Evolutionary conservation across 2,797 vertebrate genomes (phyloP).

Genomic region (Sebastes matsubarae): DNA sequence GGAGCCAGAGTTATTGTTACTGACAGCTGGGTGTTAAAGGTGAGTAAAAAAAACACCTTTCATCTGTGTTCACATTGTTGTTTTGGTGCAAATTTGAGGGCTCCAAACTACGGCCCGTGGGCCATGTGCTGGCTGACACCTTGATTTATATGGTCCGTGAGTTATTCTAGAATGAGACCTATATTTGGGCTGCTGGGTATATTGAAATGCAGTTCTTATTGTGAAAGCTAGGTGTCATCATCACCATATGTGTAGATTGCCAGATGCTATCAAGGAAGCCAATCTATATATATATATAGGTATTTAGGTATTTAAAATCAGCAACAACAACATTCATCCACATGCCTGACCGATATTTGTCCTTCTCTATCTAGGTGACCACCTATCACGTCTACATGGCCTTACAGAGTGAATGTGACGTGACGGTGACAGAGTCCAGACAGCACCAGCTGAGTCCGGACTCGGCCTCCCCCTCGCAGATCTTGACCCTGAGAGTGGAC

Average conservation of each 20-base stretch:
- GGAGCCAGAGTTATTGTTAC: slow-evolving; percentile 91
- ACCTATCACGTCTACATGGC: slow-evolving; percentile 88
- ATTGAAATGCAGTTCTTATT: background rate
- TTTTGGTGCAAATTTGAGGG: background rate
- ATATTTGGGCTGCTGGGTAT: background rate
- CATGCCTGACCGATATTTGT: background rate
- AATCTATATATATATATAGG: too few relatives aligned
- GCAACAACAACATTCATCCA: background rate
- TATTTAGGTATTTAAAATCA: background rate
- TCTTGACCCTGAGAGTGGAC: slow-evolving; percentile 89
- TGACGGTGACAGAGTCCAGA: slow-evolving; percentile 88
- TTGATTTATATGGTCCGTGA: background rate
- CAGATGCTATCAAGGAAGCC: background rate
- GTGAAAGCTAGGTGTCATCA: background rate
- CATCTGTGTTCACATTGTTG: background rate
- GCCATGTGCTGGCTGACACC: background rate
- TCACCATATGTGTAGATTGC: background rate
- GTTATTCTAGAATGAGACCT: background rate
- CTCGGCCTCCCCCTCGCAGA: slow-evolving; percentile 87
- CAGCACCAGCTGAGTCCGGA: slow-evolving; percentile 91
- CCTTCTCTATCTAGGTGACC: slow-evolving; percentile 78
- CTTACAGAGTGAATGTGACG: slow-evolving; percentile 88
- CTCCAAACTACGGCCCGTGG: background rate
- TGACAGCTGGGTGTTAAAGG: slow-evolving; percentile 94
- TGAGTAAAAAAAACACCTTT: background rate